A percentile compares a stretch with the other conserved stretches of the same genome.
phyloP scores from a whole-genome alignment of 2,113 vertebrate species.

The Aleadryas rufinucha region DNA sequence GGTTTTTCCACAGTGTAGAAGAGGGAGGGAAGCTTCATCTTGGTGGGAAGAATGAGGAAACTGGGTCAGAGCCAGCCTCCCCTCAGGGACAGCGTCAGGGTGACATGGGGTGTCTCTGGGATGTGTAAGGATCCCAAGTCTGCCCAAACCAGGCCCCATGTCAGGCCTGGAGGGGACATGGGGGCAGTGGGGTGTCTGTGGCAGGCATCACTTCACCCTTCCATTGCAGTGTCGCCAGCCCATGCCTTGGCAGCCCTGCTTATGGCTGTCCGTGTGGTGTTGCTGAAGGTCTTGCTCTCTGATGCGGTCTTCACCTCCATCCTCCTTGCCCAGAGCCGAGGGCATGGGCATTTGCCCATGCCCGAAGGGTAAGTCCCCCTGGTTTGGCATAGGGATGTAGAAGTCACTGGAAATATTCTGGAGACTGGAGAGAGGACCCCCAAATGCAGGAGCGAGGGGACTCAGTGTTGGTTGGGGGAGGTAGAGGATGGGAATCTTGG shows the following conservation, averaged over 20 bases:
- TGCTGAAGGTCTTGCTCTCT: conserved; percentile 67
- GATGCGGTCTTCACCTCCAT: conserved; percentile 65
- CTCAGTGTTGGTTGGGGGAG: fast-evolving
- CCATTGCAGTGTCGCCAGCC: not conserved
- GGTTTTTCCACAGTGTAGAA: not conserved
- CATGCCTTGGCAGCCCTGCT: not conserved
- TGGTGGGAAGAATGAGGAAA: not conserved
- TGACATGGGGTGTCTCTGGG: fast-evolving
- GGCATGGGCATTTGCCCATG: fast-evolving
- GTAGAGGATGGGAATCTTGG: not conserved
- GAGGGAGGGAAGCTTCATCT: not conserved
- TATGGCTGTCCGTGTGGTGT: conserved; percentile 25
- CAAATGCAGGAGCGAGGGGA: not conserved
- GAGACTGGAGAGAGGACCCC: not conserved
- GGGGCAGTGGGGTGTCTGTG: fast-evolving
- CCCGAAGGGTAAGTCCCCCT: not conserved
- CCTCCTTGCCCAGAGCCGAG: not conserved
- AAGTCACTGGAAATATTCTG: not conserved
- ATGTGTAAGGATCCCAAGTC: fast-evolving
- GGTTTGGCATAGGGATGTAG: fast-evolving
- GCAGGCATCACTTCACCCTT: not conserved
- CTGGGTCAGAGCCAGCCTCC: not conserved
- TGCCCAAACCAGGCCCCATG: fast-evolving
- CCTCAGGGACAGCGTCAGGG: fast-evolving
- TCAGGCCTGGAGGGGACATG: fast-evolving